phyloP scores from a whole-genome alignment of 2,113 vertebrate species.

The Cathartes aura region DNA sequence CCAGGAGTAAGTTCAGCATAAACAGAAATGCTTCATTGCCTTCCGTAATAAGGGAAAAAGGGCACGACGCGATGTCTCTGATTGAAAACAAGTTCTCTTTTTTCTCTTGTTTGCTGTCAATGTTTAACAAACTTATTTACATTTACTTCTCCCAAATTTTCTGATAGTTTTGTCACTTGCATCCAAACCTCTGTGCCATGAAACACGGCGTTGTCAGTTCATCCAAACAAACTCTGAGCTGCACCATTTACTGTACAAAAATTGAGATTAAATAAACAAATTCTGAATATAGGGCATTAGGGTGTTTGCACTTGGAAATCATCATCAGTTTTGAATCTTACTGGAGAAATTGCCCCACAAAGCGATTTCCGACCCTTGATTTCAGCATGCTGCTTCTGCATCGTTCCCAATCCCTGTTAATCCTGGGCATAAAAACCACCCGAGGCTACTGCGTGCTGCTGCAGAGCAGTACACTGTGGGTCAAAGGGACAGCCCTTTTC shows the following conservation, averaged over 20 bases:
- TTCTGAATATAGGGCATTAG: background rate
- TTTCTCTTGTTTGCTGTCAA: background rate
- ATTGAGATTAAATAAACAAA: background rate
- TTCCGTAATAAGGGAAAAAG: background rate
- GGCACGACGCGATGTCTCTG: background rate
- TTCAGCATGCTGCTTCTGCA: conserved; percentile 46
- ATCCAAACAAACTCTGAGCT: background rate
- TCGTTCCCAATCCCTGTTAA: conserved; percentile 29
- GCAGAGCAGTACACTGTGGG: background rate
- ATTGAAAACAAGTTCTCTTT: background rate
- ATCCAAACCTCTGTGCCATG: background rate
- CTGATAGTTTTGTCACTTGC: background rate
- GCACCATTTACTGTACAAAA: background rate
- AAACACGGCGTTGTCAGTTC: background rate
- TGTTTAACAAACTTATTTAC: background rate
- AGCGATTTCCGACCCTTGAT: conserved; percentile 14
- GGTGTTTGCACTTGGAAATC: background rate
- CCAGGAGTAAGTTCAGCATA: background rate
- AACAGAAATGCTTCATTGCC: background rate
- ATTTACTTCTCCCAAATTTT: background rate
- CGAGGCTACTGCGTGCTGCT: background rate
- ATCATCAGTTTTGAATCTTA: background rate
- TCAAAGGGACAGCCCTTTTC: background rate
- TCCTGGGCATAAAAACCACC: conserved; percentile 30
- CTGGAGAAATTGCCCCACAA: background rate